A percentile compares a stretch with the other conserved stretches of the same genome.
These are phyloP conservation scores for Rhipidura dahli DNA, from an alignment of 2,113 vertebrate genomes.

Conservation along the genomic window DNA sequence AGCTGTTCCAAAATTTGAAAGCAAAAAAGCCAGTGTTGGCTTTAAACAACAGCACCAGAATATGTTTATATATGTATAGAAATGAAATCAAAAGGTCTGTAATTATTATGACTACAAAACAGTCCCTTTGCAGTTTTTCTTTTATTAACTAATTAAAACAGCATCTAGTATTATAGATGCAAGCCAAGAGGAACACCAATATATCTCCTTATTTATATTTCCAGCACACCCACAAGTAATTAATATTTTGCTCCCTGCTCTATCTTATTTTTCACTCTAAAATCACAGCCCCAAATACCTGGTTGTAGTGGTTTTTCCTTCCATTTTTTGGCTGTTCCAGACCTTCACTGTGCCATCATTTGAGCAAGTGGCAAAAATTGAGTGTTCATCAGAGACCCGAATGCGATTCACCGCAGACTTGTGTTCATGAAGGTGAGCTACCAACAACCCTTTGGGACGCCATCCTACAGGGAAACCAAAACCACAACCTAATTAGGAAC, in stretches of 20 bases:
- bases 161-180: not conserved
- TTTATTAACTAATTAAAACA: not conserved
- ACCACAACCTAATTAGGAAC: not conserved
- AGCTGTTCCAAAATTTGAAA: not conserved
- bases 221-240: not conserved
- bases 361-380: slow-evolving; percentile 95
- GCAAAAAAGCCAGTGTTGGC: not conserved
- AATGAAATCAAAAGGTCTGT: not conserved
- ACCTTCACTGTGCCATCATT: slow-evolving; percentile 97
- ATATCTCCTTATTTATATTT: not conserved
- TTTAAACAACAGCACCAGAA: not conserved
- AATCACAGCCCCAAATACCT: slow-evolving; percentile 57
- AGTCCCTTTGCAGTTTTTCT: not conserved
- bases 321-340: slow-evolving; percentile 99
- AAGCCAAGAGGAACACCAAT: not conserved
- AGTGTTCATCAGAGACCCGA: slow-evolving; percentile 92
- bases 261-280: not conserved
- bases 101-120: not conserved
- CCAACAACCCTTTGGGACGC: slow-evolving; percentile 93
- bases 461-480: slow-evolving; percentile 78
- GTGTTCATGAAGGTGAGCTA: slow-evolving; percentile 98
- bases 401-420: slow-evolving; percentile 94
- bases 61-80: not conserved
- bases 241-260: not conserved
- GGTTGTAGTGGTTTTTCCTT: slow-evolving; percentile 97